Conservation (phyloP, 37 sponge, comb jelly and placozoan genomes). For the Bolinopsis microptera region DNA sequence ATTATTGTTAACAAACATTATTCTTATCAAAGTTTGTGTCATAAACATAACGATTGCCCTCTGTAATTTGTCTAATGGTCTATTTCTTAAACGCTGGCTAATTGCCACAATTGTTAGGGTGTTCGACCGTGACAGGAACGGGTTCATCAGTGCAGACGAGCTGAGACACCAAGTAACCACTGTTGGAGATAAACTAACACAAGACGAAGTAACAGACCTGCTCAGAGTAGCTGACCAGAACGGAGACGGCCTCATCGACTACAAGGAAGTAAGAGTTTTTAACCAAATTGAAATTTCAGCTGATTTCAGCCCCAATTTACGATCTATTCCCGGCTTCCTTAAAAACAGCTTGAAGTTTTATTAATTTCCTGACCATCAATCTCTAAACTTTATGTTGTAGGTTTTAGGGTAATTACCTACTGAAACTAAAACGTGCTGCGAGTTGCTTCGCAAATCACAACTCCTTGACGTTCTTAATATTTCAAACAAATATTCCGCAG, state of each 20-base stretch:
- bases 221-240: conserved; percentile 27
- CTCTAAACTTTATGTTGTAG: no score
- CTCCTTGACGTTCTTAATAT: no score
- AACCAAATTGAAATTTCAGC: not conserved
- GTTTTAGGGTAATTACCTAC: no score
- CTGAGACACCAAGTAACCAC: conserved; percentile 41
- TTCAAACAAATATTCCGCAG: no score
- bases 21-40: no score
- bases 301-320: no score
- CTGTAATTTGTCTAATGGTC: not conserved
- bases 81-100: not conserved
- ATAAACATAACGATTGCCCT: not conserved
- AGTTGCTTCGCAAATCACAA: no score
- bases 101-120: not conserved
- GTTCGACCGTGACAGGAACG: conserved; percentile 22
- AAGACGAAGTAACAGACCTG: conserved; percentile 41
- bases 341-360: no score
- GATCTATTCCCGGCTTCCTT: no score
- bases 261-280: not conserved
- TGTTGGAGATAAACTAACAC: conserved; percentile 47
- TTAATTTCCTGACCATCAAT: no score
- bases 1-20: no score
- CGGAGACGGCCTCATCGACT: conserved; percentile 17
- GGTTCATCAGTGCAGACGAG: conserved; percentile 53
- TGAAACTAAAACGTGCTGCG: no score